phyloP scores from a whole-genome alignment of 2,888 invertebrate species.

The Ceratothoa steindachneri region DNA sequence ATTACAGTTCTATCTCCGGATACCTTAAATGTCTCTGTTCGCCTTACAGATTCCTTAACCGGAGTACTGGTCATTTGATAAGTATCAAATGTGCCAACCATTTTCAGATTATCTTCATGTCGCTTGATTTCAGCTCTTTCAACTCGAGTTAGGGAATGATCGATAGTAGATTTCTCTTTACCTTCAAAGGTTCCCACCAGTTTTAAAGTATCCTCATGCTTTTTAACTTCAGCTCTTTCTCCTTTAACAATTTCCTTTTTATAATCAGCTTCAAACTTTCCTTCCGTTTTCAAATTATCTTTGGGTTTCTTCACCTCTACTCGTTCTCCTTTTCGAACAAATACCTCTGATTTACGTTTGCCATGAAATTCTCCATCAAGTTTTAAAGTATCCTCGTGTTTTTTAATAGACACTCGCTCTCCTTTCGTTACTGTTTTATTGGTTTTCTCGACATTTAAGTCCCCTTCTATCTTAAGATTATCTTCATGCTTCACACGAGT shows the following conservation, averaged over 20 bases:
- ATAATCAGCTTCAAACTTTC: conserved; percentile 50
- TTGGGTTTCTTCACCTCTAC: conserved; percentile 51
- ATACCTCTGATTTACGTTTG: conserved; percentile 24
- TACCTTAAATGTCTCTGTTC: conserved; percentile 38
- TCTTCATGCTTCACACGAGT: conserved; percentile 41
- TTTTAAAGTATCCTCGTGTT: conserved; percentile 36
- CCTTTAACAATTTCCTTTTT: conserved; percentile 54
- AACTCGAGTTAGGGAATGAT: conserved; percentile 11
- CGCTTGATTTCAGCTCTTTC: conserved; percentile 43
- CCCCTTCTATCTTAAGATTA: conserved; percentile 45
- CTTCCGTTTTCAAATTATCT: conserved; percentile 69
- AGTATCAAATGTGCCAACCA: conserved; percentile 40
- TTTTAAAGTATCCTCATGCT: conserved; percentile 51
- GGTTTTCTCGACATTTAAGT: conserved; percentile 28
- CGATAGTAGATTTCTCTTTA: conserved; percentile 57
- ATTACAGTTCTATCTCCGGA: conserved; percentile 38
- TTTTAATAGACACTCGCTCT: conserved; percentile 41
- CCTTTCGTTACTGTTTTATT: conserved; percentile 29
- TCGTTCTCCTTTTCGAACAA: conserved; percentile 51
- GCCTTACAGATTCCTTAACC: conserved; percentile 33
- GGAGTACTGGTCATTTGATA: conserved; percentile 38
- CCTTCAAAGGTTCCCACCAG: conserved; percentile 51
- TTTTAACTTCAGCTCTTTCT: conserved; percentile 54
- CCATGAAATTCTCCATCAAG: conserved; percentile 41
- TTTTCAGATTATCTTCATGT: conserved; percentile 32